Evolutionary conservation across 1,140 invertebrate species (phyloP).

Genomic region (Eriocheir sinensis): DNA sequence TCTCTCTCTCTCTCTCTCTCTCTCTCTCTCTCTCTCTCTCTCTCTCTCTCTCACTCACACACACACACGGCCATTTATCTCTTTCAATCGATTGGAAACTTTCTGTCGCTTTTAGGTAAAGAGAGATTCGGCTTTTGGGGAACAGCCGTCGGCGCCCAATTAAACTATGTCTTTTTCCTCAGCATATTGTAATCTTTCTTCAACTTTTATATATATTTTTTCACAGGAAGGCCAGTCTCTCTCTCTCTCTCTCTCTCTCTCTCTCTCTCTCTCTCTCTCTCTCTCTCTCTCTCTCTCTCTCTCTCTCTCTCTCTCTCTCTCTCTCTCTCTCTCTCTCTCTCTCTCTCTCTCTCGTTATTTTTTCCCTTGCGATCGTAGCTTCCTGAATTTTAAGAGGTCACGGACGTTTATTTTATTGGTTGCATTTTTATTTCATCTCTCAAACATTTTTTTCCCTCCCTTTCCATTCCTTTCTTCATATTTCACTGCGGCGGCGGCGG

Average conservation of each 20-base stretch:
- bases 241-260: neutral
- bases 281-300: constrained; percentile 22
- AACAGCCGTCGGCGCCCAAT: no score
- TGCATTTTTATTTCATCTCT: neutral
- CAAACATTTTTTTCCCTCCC: neutral
- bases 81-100: no score
- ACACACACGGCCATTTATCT: neutral
- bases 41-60: no score
- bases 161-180: no score
- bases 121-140: no score
- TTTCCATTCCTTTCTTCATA: neutral
- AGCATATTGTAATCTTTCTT: no score
- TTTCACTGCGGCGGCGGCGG: neutral
- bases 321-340: constrained; percentile 22
- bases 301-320: constrained; percentile 22
- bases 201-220: no score
- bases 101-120: no score
- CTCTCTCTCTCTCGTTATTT: neutral
- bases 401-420: neutral
- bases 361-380: no score
- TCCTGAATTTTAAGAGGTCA: neutral
- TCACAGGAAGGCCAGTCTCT: no score
- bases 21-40: neutral
- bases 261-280: neutral
- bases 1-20: neutral